Evolutionary conservation across 2,113 vertebrate species (phyloP).

Genomic region (Montifringilla adamsi): DNA sequence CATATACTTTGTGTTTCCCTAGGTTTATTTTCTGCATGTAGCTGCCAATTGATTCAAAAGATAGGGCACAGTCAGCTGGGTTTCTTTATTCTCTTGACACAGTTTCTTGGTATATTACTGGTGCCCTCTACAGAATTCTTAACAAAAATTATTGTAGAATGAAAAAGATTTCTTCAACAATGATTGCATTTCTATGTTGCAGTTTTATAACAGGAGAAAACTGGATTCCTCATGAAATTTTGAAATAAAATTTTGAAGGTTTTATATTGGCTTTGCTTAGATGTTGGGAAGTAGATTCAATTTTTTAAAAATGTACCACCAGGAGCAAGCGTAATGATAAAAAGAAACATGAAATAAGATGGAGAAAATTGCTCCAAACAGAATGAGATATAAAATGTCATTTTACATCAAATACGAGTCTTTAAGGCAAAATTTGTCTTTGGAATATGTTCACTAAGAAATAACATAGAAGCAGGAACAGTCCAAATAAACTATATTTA

Average conservation of each 20-base stretch:
- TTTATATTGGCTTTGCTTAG: neutral
- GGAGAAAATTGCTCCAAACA: neutral
- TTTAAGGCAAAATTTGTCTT: neutral
- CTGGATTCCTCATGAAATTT: neutral
- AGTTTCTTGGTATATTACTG: neutral
- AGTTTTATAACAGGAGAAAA: neutral
- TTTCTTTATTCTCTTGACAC: neutral
- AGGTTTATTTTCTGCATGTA: neutral
- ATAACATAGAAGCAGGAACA: neutral
- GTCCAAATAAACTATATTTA: neutral
- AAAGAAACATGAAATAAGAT: neutral
- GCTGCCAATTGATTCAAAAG: neutral
- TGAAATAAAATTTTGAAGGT: neutral
- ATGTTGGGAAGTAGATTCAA: neutral
- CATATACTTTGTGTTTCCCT: neutral
- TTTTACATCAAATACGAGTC: neutral
- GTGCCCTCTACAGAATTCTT: constrained; percentile 15
- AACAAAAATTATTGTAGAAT: neutral
- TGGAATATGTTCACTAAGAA: neutral
- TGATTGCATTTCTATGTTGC: neutral
- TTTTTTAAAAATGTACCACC: neutral
- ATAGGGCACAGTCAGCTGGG: neutral
- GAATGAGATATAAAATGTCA: neutral
- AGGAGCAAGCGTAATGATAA: neutral
- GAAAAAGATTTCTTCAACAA: neutral